Evolutionary conservation across 2,888 invertebrate genomes (phyloP).

Genomic region (Yponomeuta sedellus): DNA sequence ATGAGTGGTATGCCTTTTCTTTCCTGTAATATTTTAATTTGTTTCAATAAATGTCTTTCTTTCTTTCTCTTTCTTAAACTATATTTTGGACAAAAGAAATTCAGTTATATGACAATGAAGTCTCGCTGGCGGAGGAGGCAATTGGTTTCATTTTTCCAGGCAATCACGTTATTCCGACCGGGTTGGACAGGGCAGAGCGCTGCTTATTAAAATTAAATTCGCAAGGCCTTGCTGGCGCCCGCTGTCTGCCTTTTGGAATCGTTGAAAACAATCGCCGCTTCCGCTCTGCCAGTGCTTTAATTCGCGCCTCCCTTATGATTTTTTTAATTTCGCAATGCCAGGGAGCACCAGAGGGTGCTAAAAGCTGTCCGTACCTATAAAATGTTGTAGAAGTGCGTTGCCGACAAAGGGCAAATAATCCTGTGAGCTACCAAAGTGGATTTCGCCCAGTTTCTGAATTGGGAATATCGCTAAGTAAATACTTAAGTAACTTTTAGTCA

Average conservation of each 20-base stretch:
- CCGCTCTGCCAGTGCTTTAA: background rate
- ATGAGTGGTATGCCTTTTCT: too few relatives aligned
- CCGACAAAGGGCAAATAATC: too few relatives aligned
- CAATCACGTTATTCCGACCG: conserved; percentile 31
- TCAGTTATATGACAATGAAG: background rate
- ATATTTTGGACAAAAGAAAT: background rate
- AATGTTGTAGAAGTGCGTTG: too few relatives aligned
- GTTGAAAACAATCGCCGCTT: conserved; percentile 23
- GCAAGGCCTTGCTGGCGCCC: conserved; percentile 31
- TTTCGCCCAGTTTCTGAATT: too few relatives aligned
- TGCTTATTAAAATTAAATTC: conserved; percentile 63
- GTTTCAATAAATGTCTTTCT: too few relatives aligned
- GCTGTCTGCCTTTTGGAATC: conserved; percentile 31
- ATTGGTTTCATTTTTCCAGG: conserved; percentile 31
- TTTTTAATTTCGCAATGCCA: background rate
- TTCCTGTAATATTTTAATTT: too few relatives aligned
- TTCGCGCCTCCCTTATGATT: conserved; percentile 23
- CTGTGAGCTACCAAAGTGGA: too few relatives aligned
- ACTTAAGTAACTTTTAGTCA: too few relatives aligned
- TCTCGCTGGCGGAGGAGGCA: background rate
- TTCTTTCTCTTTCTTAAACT: too few relatives aligned
- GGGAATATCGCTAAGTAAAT: too few relatives aligned
- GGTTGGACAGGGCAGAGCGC: conserved; percentile 51
- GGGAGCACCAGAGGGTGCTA: background rate
- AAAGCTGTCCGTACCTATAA: too few relatives aligned